Evolutionary conservation across 2,797 vertebrate species (phyloP), one percentile per base, ranked within the genome.

Genomic region (Eulemur coronatus): DNA sequence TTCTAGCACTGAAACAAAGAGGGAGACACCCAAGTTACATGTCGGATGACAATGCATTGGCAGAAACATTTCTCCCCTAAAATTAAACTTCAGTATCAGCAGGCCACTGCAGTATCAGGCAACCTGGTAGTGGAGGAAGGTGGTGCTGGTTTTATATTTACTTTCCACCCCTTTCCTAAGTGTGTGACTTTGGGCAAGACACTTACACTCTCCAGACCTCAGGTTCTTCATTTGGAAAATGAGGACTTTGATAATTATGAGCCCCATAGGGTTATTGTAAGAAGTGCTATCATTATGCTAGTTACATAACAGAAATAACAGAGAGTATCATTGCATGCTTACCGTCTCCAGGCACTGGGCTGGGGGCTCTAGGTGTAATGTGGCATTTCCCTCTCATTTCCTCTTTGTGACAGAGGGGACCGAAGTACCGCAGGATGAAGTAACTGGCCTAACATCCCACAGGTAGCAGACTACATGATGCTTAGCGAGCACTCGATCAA

Each of bases 1-100:
- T 89, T 94, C 65, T 52, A 55, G 57, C 79, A 63, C n/a, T 75
- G 41, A 94, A 94, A 86, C n/a, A 69, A 92, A 80, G 82, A 73
- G 2, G 1, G 13, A 86, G 82, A 80, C 2, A 11, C 8, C 30
- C 24, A 84, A 89, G 91, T 67, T 65, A 91, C 30, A 89, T 38
- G 43, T 30, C 0, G 0, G n/a, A 72, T 72, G 20, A 91, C 38
- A 72, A 38, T 11, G 4, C 4, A 38, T 20, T 11, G 26, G 65
- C 65, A 57, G 70, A 72, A 91, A 82, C 10, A 67, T 38, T 35
- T n/a, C 5, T 7, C 67, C 18, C 41, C 24, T 8, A 57, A 91
- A 57, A 81, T 82, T 61, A 90, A 87, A 50, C 46, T 24, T 11
- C 13, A 78, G 41, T 48, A 9, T 52, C 2, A 6, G 52, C 18